Percentiles rank a stretch among this genome's conserved stretches.
Evolutionary conservation across 2,888 invertebrate genomes (phyloP).

Genomic region (Blera fallax): DNA sequence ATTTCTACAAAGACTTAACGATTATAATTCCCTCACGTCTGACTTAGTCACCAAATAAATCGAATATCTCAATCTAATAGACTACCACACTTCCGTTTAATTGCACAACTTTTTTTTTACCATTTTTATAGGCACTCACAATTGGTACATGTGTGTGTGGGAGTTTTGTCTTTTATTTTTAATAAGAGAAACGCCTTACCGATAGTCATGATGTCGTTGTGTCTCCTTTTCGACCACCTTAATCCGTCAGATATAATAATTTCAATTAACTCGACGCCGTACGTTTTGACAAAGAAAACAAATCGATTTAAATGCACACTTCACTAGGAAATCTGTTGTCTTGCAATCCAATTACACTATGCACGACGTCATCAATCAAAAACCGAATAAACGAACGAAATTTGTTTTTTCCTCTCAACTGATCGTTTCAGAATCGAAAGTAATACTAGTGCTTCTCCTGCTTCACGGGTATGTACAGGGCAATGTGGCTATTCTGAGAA

Average conservation of each 20-base stretch:
- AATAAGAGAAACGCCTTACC: slow-evolving; percentile 48
- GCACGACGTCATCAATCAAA: slow-evolving; percentile 38
- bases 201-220: slow-evolving; percentile 50
- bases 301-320: slow-evolving; percentile 21
- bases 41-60: not conserved
- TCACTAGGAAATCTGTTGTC: not conserved
- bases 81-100: slow-evolving; percentile 1
- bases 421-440: slow-evolving; percentile 66
- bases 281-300: not conserved
- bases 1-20: not conserved
- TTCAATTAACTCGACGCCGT: slow-evolving; percentile 8
- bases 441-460: slow-evolving; percentile 34
- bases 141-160: not conserved
- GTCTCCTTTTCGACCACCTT: slow-evolving; percentile 3
- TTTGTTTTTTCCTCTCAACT: slow-evolving; percentile 41
- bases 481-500: slow-evolving; percentile 33
- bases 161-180: not conserved
- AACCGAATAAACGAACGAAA: slow-evolving; percentile 1
- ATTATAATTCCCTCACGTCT: not conserved
- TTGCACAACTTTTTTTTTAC: not conserved
- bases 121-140: not conserved
- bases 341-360: slow-evolving; percentile 35
- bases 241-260: slow-evolving; percentile 34
- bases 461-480: slow-evolving; percentile 8
- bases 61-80: not conserved